phyloP scores from a whole-genome alignment of 2,888 invertebrate genomes.

The Xestobium rufovillosum region DNA sequence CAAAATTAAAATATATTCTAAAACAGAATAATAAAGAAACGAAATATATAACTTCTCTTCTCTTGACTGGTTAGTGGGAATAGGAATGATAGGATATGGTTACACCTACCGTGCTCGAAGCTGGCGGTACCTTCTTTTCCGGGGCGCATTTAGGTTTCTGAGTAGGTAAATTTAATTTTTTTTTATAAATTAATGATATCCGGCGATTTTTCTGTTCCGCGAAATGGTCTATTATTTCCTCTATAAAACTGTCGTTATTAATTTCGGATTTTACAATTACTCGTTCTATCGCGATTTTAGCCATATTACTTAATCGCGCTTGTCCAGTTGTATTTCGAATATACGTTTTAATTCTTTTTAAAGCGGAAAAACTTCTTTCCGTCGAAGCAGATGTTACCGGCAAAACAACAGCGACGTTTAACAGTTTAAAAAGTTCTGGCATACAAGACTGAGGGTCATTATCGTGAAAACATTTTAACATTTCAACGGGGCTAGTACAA shows the following conservation, averaged over 20 bases:
- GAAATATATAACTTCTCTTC: too few relatives aligned
- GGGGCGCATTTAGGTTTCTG: too few relatives aligned
- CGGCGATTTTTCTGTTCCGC: not conserved
- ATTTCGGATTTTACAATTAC: not conserved
- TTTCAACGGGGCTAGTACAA: too few relatives aligned
- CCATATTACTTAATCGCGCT: not conserved
- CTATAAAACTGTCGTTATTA: not conserved
- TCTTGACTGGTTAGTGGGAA: too few relatives aligned
- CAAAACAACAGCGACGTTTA: not conserved
- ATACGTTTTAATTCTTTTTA: not conserved
- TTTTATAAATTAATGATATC: not conserved
- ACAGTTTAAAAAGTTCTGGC: not conserved
- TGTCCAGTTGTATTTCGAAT: not conserved
- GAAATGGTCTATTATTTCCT: constrained; percentile 1
- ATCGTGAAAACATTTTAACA: not conserved
- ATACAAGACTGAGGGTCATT: not conserved
- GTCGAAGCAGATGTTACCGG: not conserved
- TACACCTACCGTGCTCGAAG: too few relatives aligned
- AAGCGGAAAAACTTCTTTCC: too few relatives aligned
- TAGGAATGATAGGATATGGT: too few relatives aligned
- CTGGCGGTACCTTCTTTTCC: too few relatives aligned
- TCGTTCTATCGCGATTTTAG: not conserved
- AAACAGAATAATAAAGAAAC: too few relatives aligned
- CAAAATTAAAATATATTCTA: too few relatives aligned
- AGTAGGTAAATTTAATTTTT: not conserved